These are phyloP conservation scores for Hermaeophaga mercurialis DNA, from an alignment of 2,888 invertebrate genomes.

Conservation along the genomic window DNA sequence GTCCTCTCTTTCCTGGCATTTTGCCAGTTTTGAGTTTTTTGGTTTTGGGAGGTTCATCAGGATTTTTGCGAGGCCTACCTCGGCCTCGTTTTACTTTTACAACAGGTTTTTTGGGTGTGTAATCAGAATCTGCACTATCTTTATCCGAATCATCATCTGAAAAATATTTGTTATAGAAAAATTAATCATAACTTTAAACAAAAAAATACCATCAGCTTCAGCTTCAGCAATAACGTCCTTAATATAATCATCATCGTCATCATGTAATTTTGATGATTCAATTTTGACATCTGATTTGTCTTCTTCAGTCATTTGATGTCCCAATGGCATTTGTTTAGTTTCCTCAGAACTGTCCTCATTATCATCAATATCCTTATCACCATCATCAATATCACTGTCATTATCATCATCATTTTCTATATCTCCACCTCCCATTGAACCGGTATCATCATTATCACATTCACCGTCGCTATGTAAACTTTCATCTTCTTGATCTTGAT, in stretches of 20 bases:
- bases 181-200: background rate
- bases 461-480: slow-evolving; percentile 30
- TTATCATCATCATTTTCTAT: slow-evolving; percentile 30
- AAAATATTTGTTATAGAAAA: background rate
- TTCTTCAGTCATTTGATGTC: slow-evolving; percentile 19
- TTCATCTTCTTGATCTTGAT: slow-evolving; percentile 19
- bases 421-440: slow-evolving; percentile 17
- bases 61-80: slow-evolving; percentile 52
- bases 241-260: slow-evolving; percentile 21
- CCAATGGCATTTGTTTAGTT: slow-evolving; percentile 11
- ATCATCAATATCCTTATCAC: slow-evolving; percentile 15
- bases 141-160: slow-evolving; percentile 32
- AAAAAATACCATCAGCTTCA: slow-evolving; percentile 28
- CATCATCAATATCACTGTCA: slow-evolving; percentile 24
- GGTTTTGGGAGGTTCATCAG: slow-evolving; percentile 34
- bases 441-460: slow-evolving; percentile 6
- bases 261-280: slow-evolving; percentile 9
- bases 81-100: slow-evolving; percentile 41
- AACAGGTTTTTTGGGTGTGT: slow-evolving; percentile 47
- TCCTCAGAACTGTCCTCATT: slow-evolving; percentile 17
- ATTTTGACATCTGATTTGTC: slow-evolving; percentile 27
- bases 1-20: slow-evolving; percentile 37
- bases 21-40: slow-evolving; percentile 23
- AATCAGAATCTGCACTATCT: slow-evolving; percentile 53
- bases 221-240: slow-evolving; percentile 26